Conservation (phyloP, 2,797 vertebrate genomes). For the Peromyscus attwateri region DNA sequence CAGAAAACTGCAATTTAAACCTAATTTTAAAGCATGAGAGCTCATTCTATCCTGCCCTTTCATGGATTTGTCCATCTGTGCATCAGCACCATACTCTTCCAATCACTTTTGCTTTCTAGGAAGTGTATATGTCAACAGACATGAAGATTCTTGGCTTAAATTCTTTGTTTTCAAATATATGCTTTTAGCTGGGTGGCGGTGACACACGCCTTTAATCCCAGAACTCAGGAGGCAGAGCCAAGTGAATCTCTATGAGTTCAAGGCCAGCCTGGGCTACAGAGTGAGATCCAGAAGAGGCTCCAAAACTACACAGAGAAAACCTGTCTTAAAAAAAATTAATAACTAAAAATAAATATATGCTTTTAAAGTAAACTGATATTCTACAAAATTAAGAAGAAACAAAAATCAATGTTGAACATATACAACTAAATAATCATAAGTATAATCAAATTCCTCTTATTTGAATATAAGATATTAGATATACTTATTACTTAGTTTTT, state of each 20-base stretch:
- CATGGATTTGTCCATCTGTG: not conserved
- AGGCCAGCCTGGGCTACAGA: too few relatives aligned
- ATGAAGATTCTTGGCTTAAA: not conserved
- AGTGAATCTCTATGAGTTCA: too few relatives aligned
- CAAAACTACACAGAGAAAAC: too few relatives aligned
- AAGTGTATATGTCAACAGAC: not conserved
- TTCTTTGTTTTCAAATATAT: not conserved
- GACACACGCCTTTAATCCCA: too few relatives aligned
- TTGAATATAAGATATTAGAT: not conserved
- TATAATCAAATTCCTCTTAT: not conserved
- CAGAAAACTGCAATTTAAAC: not conserved
- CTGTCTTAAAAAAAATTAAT: too few relatives aligned
- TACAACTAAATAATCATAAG: not conserved
- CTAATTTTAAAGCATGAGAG: not conserved
- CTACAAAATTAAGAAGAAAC: slow-evolving; percentile 1
- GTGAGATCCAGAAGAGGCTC: too few relatives aligned
- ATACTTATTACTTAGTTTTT: not conserved
- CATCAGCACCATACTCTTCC: not conserved
- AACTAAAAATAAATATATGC: too few relatives aligned
- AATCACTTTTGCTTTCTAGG: not conserved
- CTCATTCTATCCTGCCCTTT: not conserved
- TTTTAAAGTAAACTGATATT: slow-evolving; percentile 42
- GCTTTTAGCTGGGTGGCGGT: not conserved
- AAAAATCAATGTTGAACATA: not conserved
- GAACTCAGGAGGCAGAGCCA: too few relatives aligned